Conservation (phyloP, 2,888 invertebrate species). For the Melanophora roralis region DNA sequence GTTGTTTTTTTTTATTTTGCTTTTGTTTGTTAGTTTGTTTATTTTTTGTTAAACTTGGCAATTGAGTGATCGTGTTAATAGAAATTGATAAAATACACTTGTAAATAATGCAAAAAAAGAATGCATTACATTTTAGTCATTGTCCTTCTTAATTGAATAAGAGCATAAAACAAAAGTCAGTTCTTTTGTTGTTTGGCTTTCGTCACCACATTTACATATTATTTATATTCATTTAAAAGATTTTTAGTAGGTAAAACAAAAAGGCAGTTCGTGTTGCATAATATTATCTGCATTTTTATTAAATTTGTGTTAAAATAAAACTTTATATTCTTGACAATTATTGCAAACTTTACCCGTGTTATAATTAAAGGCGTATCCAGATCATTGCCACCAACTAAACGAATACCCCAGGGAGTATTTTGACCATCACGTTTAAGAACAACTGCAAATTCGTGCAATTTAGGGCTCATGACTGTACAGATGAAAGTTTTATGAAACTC, state of each 20-base stretch:
- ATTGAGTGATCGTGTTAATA: conserved; percentile 54
- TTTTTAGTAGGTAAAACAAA: background rate
- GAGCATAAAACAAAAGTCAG: conserved; percentile 34
- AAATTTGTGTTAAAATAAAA: background rate
- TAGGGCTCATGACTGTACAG: conserved; percentile 76
- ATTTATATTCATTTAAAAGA: conserved; percentile 35
- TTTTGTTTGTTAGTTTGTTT: conserved; percentile 40
- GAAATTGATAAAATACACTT: conserved; percentile 50
- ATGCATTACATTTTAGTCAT: conserved; percentile 9
- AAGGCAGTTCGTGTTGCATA: conserved; percentile 45
- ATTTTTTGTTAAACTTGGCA: conserved; percentile 56
- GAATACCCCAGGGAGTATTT: conserved; percentile 89
- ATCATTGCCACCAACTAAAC: conserved; percentile 91
- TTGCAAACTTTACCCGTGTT: conserved; percentile 84
- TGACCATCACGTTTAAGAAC: conserved; percentile 84
- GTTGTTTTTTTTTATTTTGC: conserved; percentile 8
- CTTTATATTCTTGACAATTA: background rate
- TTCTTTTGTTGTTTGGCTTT: conserved; percentile 28
- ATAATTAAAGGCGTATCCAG: conserved; percentile 91
- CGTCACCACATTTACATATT: conserved; percentile 43
- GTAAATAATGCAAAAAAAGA: conserved; percentile 22
- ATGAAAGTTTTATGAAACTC: background rate
- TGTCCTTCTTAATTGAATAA: conserved; percentile 30
- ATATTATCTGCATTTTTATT: background rate
- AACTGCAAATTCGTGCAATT: conserved; percentile 86